Evolutionary conservation across 35 echinoderm and acorn worm species (phyloP).

Genomic region (Chiridota heheva): DNA sequence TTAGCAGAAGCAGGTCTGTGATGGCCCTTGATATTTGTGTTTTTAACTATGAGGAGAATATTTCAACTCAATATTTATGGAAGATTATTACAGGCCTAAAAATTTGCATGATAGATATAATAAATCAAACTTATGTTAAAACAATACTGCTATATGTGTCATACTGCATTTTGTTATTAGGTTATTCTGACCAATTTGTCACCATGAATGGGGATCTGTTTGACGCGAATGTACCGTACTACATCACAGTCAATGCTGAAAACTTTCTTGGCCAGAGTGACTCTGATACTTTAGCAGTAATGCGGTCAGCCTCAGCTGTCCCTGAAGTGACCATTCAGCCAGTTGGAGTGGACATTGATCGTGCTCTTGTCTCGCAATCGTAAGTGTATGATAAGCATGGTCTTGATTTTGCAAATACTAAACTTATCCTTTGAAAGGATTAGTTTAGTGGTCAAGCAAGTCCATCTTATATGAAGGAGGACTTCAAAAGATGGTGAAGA

Average conservation of each 20-base stretch:
- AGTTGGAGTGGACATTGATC: constrained; percentile 19
- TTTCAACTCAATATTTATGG: not conserved
- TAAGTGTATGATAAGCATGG: not conserved
- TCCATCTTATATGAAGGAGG: too few species aligned
- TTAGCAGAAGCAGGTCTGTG: too few species aligned
- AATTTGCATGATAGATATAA: not conserved
- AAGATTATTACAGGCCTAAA: not conserved
- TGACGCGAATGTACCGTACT: constrained; percentile 49
- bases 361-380: constrained; percentile 49
- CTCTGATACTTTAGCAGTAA: constrained; percentile 24
- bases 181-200: not conserved
- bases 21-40: not conserved
- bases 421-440: too few species aligned
- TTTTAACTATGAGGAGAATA: constrained; percentile 10
- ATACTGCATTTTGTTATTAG: not conserved
- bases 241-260: constrained; percentile 35
- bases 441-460: too few species aligned
- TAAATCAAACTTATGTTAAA: not conserved
- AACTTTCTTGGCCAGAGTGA: constrained; percentile 70
- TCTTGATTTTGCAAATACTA: not conserved
- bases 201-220: not conserved
- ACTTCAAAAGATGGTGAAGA: too few species aligned
- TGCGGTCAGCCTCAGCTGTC: constrained; percentile 20
- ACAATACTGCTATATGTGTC: too few species aligned
- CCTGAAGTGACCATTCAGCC: constrained; percentile 54